A percentile compares a stretch with the other conserved stretches of the same genome.
Evolutionary conservation across 2,113 vertebrate species (phyloP).

Genomic region (Caranx melampygus): DNA sequence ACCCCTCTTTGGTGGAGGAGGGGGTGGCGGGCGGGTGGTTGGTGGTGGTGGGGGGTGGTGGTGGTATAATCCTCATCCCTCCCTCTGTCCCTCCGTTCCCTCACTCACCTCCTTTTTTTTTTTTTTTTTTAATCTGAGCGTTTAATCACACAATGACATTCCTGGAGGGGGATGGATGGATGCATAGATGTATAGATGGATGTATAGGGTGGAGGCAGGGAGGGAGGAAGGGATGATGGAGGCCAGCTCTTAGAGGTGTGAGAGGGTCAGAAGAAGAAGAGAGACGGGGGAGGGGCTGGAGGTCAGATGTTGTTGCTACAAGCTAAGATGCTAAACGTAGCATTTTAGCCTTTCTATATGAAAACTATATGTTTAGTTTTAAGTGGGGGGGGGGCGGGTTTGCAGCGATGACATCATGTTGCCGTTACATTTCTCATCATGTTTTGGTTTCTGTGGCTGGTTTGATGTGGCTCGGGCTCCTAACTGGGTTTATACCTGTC

Average conservation of each 20-base stretch:
- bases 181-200: slow-evolving; percentile 21
- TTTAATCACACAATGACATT: slow-evolving; percentile 68
- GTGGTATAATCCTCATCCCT: slow-evolving; percentile 62
- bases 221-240: slow-evolving; percentile 28
- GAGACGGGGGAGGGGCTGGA: background rate
- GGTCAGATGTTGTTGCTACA: background rate
- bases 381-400: too few species aligned
- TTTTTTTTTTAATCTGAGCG: slow-evolving; percentile 57
- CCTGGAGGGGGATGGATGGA: slow-evolving; percentile 51
- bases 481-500: background rate
- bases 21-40: too few species aligned
- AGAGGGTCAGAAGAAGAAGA: slow-evolving; percentile 13
- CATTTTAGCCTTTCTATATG: background rate
- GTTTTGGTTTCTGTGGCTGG: background rate
- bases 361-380: background rate
- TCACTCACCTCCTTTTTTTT: slow-evolving; percentile 30
- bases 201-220: slow-evolving; percentile 20
- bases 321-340: background rate
- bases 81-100: slow-evolving; percentile 42
- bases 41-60: too few species aligned
- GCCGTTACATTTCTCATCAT: background rate
- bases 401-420: background rate
- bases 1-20: slow-evolving; percentile 51
- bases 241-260: slow-evolving; percentile 54
- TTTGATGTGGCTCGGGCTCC: background rate